phyloP scores from a whole-genome alignment of 2,888 invertebrate species.

The Endotricha flammealis region DNA sequence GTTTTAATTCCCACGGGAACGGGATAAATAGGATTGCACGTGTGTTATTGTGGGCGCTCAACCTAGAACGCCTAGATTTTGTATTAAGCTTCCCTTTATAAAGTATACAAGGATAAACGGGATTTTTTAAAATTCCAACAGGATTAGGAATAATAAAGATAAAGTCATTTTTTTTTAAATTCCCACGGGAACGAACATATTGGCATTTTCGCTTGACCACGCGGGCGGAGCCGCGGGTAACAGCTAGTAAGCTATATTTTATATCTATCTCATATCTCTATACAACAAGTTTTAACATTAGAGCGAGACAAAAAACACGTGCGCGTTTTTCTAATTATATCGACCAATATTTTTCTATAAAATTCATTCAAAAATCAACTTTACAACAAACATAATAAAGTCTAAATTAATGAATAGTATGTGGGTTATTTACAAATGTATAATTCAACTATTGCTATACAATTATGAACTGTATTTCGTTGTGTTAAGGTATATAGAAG shows the following conservation, averaged over 20 bases:
- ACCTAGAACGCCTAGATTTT: no score
- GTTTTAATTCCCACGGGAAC: no score
- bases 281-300: neutral
- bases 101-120: no score
- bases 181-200: no score
- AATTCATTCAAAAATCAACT: slow-evolving; percentile 1
- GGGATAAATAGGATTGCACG: no score
- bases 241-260: slow-evolving; percentile 12
- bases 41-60: no score
- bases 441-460: neutral
- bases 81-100: no score
- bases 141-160: no score
- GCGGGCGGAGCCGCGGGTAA: no score
- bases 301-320: slow-evolving; percentile 14
- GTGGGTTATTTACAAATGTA: neutral
- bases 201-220: no score
- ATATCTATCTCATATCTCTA: slow-evolving; percentile 6
- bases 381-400: neutral
- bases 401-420: neutral
- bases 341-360: neutral
- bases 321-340: slow-evolving; percentile 9
- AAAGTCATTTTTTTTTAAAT: no score
- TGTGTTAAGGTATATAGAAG: neutral
- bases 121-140: no score
- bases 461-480: slow-evolving; percentile 3